These are phyloP conservation scores for Ricordea florida DNA, from an alignment of 92 coral and sea anemone genomes.

Conservation along the genomic window DNA sequence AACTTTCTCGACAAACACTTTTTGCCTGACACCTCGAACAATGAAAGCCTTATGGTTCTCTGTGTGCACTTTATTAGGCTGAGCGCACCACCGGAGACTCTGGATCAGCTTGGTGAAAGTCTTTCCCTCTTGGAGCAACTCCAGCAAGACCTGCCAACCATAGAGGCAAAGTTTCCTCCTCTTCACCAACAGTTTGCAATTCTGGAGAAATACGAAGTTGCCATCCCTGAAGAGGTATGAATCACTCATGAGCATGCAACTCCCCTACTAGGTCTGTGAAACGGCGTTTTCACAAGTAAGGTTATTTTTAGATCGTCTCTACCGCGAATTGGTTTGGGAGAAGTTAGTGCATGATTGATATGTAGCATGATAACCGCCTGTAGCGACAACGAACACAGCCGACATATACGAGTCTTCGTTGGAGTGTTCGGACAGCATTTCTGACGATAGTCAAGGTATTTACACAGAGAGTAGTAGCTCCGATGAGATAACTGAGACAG, in stretches of 20 bases:
- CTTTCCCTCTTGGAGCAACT: slow-evolving; percentile 87
- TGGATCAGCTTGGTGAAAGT: slow-evolving; percentile 96
- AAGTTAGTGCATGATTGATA: too few species aligned
- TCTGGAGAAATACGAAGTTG: slow-evolving; percentile 97
- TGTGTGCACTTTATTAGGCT: slow-evolving; percentile 44
- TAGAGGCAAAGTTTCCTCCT: slow-evolving; percentile 98
- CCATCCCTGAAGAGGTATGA: slow-evolving; percentile 95
- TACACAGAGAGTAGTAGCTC: too few species aligned
- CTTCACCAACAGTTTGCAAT: slow-evolving; percentile 96
- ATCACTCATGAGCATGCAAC: not conserved
- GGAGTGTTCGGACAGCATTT: too few species aligned
- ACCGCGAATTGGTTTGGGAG: too few species aligned
- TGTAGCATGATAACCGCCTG: too few species aligned
- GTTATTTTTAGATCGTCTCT: too few species aligned
- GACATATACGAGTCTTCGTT: too few species aligned
- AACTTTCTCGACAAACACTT: too few species aligned
- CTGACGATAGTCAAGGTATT: too few species aligned
- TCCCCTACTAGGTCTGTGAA: not conserved
- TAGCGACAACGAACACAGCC: too few species aligned
- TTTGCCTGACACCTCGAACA: too few species aligned
- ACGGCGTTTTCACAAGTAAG: not conserved
- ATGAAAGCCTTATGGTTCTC: not conserved
- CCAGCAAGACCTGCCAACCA: slow-evolving; percentile 89
- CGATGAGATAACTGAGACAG: too few species aligned
- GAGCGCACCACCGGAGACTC: slow-evolving; percentile 97